phyloP scores from a whole-genome alignment of 2,888 invertebrate genomes.

The Drosophila cracens region DNA sequence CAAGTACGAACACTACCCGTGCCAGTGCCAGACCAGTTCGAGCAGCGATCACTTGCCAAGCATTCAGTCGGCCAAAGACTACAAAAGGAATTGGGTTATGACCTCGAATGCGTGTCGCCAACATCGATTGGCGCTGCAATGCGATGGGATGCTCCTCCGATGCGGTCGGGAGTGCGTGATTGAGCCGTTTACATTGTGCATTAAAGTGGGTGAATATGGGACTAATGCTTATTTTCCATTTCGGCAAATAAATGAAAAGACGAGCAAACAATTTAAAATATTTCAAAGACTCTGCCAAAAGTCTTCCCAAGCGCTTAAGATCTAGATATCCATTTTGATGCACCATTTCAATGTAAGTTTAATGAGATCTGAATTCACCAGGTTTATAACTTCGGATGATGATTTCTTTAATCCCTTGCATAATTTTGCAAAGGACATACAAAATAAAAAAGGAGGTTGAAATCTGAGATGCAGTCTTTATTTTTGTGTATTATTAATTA shows the following conservation, averaged over 20 bases:
- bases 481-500: neutral
- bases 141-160: slow-evolving; percentile 13
- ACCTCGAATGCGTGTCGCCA: slow-evolving; percentile 82
- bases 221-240: slow-evolving; percentile 1
- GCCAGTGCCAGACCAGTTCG: slow-evolving; percentile 23
- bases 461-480: neutral
- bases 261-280: neutral
- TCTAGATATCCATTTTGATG: neutral
- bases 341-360: neutral
- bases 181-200: slow-evolving; percentile 60
- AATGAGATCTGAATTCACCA: neutral
- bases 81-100: slow-evolving; percentile 80
- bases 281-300: neutral
- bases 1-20: slow-evolving; percentile 21
- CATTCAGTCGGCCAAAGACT: slow-evolving; percentile 41
- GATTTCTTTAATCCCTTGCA: neutral
- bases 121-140: slow-evolving; percentile 14
- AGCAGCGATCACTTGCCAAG: slow-evolving; percentile 15
- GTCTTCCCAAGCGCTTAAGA: neutral
- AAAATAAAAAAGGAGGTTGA: neutral
- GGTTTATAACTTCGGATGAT: neutral
- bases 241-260: neutral
- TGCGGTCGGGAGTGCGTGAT: slow-evolving; percentile 48
- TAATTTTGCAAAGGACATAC: neutral
- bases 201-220: slow-evolving; percentile 15